phyloP scores from a whole-genome alignment of 2,797 vertebrate species.

The Antrozous pallidus region DNA sequence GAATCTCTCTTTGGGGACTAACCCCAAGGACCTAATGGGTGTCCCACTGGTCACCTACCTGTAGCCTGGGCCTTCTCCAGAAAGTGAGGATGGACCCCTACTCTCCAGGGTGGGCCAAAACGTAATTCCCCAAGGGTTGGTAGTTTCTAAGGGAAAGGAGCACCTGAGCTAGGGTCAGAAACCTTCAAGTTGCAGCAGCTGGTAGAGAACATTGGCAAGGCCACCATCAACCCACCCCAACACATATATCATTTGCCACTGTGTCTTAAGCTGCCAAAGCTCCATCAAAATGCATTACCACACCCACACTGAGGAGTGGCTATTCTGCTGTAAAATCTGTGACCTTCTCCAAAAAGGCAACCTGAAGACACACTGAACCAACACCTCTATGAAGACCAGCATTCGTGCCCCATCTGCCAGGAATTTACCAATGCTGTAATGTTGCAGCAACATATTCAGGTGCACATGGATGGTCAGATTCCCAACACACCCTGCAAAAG shows the following conservation, averaged over 20 bases:
- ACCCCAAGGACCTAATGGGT: constrained; percentile 85
- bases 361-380: constrained; percentile 94
- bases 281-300: constrained; percentile 99
- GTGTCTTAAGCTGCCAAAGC: constrained; percentile 96
- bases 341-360: constrained; percentile 98
- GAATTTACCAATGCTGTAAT: constrained; percentile 98
- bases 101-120: constrained; percentile 83
- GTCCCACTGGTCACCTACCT: constrained; percentile 80
- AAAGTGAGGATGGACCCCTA: constrained; percentile 87
- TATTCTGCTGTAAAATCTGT: constrained; percentile 96
- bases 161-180: constrained; percentile 90
- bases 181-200: constrained; percentile 96
- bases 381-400: constrained; percentile 93
- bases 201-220: constrained; percentile 96
- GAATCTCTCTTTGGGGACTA: constrained; percentile 74
- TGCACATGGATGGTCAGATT: constrained; percentile 98
- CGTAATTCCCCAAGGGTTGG: constrained; percentile 83
- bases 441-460: constrained; percentile 97
- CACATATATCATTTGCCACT: constrained; percentile 94
- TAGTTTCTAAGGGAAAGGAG: constrained; percentile 74
- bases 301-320: constrained; percentile 96
- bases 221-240: constrained; percentile 89
- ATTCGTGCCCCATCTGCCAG: constrained; percentile 98
- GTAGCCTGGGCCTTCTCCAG: constrained; percentile 89
- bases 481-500: constrained; percentile 92